Evolutionary conservation across 2,888 invertebrate species (phyloP).

Genomic region (Netelia melanura): DNA sequence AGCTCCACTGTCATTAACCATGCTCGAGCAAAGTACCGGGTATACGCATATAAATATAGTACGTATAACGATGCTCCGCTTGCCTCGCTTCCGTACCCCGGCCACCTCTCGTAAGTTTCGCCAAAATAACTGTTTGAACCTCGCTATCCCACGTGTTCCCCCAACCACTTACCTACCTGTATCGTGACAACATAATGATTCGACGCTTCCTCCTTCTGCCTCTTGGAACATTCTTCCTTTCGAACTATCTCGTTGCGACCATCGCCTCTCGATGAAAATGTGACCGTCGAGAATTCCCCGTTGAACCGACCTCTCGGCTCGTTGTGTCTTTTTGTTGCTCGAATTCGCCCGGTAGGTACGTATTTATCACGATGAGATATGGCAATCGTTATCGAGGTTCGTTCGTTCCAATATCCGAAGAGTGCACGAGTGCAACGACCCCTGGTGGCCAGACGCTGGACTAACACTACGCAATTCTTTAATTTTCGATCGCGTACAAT

Average conservation of each 20-base stretch:
- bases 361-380: conserved; percentile 13
- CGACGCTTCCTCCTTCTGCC: background rate
- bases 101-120: conserved; percentile 57
- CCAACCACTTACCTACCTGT: background rate
- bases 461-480: background rate
- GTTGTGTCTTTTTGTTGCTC: background rate
- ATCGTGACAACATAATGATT: background rate
- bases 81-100: conserved; percentile 21
- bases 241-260: background rate
- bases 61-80: background rate
- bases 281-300: background rate
- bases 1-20: conserved; percentile 57
- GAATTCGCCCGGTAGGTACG: background rate
- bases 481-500: background rate
- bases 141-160: conserved; percentile 11
- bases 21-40: conserved; percentile 63
- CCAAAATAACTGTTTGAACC: conserved; percentile 70
- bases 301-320: background rate
- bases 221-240: conserved; percentile 1
- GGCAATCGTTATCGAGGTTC: background rate
- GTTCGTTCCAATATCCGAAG: background rate
- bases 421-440: background rate
- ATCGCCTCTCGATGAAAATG: background rate
- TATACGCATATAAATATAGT: conserved; percentile 14
- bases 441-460: background rate